Evolutionary conservation across 2,113 vertebrate genomes (phyloP).

Genomic region (Isurus oxyrinchus): DNA sequence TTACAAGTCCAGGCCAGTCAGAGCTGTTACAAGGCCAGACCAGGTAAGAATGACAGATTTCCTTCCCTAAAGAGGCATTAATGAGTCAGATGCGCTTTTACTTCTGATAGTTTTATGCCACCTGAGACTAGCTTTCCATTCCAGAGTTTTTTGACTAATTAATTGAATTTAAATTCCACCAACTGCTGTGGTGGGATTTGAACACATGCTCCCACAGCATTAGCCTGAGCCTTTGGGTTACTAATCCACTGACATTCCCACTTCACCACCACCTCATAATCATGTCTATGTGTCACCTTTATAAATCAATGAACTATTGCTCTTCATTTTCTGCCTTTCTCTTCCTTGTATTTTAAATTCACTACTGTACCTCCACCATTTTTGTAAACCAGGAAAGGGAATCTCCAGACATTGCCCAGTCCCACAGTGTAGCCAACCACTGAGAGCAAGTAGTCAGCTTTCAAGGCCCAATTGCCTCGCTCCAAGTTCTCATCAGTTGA

Average conservation of each 20-base stretch:
- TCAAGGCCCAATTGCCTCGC: slow-evolving; percentile 83
- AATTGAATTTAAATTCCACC: not conserved
- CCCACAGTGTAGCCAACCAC: slow-evolving; percentile 90
- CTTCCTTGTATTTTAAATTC: not conserved
- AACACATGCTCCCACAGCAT: not conserved
- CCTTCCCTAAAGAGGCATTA: no score
- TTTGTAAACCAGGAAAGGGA: slow-evolving; percentile 86
- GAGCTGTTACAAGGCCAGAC: no score
- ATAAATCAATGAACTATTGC: not conserved
- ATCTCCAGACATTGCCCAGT: slow-evolving; percentile 90
- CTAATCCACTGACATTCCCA: not conserved
- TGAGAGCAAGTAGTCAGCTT: slow-evolving; percentile 84
- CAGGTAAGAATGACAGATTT: no score
- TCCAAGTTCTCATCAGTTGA: slow-evolving; percentile 60
- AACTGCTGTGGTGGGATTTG: no score
- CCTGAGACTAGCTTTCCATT: not conserved
- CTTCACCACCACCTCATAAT: not conserved
- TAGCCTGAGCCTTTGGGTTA: not conserved
- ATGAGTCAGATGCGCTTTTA: no score
- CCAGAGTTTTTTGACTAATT: not conserved
- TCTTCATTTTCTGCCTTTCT: not conserved
- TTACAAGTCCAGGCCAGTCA: no score
- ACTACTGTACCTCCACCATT: slow-evolving; percentile 79
- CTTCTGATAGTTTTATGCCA: not conserved
- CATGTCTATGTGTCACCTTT: not conserved